Evolutionary conservation across 1,140 invertebrate species (phyloP).

Genomic region (Philopotamus ludificatus): DNA sequence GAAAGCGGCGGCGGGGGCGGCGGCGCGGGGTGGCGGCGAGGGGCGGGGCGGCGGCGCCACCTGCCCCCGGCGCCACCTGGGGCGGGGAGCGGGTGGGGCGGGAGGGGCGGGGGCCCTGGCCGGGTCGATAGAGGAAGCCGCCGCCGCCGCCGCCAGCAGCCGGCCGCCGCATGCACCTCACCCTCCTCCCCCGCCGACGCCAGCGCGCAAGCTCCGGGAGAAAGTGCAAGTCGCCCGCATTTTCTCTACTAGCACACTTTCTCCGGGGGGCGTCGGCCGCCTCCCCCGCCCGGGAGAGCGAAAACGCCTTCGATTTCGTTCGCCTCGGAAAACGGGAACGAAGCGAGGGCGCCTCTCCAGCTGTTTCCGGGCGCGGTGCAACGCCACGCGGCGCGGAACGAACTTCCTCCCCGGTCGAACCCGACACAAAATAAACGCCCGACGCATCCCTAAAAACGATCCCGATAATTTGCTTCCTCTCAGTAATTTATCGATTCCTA

Average conservation of each 20-base stretch:
- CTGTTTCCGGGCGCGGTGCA: not conserved
- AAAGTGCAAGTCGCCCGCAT: constrained; percentile 41
- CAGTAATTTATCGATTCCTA: no score
- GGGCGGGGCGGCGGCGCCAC: not conserved
- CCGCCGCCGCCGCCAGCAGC: constrained; percentile 26
- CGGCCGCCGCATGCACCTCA: constrained; percentile 28
- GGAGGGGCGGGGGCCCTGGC: constrained; percentile 12
- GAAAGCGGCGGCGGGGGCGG: not conserved
- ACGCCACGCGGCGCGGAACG: not conserved
- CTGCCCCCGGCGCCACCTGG: not conserved
- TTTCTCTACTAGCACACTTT: constrained; percentile 43
- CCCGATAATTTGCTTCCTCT: no score
- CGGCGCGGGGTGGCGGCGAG: not conserved
- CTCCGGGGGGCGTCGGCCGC: constrained; percentile 22
- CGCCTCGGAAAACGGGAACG: constrained; percentile 14
- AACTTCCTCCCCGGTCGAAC: not conserved
- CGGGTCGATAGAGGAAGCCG: constrained; percentile 30
- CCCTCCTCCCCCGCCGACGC: constrained; percentile 11
- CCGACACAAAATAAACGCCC: constrained; percentile 10
- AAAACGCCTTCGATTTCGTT: constrained; percentile 12
- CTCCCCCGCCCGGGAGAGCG: constrained; percentile 16
- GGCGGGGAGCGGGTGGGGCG: constrained; percentile 18
- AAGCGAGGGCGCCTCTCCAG: not conserved
- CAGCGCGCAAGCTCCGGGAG: constrained; percentile 24
- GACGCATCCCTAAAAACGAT: no score